Evolutionary conservation across 2,888 invertebrate genomes (phyloP).

Genomic region (Busseola fusca): DNA sequence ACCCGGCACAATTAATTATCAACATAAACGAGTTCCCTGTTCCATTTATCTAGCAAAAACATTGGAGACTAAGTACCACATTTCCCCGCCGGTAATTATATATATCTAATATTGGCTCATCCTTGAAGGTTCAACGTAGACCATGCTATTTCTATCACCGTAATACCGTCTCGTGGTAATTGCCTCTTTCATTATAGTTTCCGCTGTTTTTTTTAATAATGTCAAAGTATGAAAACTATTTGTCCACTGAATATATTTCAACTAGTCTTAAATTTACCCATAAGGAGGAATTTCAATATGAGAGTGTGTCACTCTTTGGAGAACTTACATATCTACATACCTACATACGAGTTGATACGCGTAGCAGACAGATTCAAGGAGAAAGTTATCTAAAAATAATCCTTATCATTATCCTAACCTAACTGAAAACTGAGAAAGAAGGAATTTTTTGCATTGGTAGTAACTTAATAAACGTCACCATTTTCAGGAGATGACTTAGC

Average conservation of each 20-base stretch:
- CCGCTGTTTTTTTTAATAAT: constrained; percentile 14
- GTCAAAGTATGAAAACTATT: neutral
- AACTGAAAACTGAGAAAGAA: neutral
- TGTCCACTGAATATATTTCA: neutral
- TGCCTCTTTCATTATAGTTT: constrained; percentile 45
- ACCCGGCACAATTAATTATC: neutral
- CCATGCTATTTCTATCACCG: constrained; percentile 56
- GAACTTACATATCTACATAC: neutral
- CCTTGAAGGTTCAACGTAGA: constrained; percentile 69
- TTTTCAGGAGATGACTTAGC: constrained; percentile 18
- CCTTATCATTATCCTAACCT: neutral
- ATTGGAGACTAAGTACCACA: constrained; percentile 24
- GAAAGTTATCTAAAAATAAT: neutral
- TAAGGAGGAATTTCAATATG: neutral
- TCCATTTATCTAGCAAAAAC: constrained; percentile 25
- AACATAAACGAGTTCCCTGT: constrained; percentile 11
- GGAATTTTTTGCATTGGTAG: neutral
- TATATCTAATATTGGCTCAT: constrained; percentile 64
- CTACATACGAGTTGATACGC: neutral
- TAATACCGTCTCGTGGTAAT: constrained; percentile 41
- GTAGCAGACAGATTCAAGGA: neutral
- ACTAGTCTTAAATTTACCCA: neutral
- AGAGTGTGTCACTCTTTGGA: neutral
- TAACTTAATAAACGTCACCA: neutral
- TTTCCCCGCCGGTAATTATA: constrained; percentile 46